Base-by-base conservation (phyloP, 2,888 invertebrate species). In the Pyrrhosoma nymphula region DNA sequence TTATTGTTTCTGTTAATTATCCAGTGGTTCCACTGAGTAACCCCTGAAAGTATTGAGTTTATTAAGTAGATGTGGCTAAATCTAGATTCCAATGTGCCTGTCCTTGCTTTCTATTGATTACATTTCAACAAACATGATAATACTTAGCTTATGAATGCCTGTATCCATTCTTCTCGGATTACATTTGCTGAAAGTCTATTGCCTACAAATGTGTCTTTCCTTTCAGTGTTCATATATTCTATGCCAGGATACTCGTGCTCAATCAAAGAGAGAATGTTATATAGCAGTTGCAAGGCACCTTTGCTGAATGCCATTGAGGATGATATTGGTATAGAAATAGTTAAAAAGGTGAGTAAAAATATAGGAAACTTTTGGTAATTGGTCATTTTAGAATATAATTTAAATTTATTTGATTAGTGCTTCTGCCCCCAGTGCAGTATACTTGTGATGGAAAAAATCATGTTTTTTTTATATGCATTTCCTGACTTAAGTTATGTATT, bases 211-310 rank as follows among this genome's bases (percentile, higher is more conserved):
- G 91, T 89, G 12, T 56, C 20, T 60, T 6, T 89, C 8, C 35
- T 91, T 35, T 82, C 97, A 99, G 99, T 99, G 95, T 99, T 99
- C 97, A 99, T 99, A 96, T 99, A 99, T 97, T 99, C 99, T 18
- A 99, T 99, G 99, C 99, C 99, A 8, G 99, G 99, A 10, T 99
- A 99, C 97, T 98, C 98, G 96, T 99, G 99, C 97, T 98, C 99
- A 96, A 99, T 99, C 96, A 99, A 99, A 96, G 99, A 99, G 97
- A 97, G 99, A 96, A 99, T 99, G 99, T 97, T 99, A 97, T 99
- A 99, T 97, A 99, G 99, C 0, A 99, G 99, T 96, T 99, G 99
- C 97, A 99, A 99, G 97, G 98, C 98, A 95, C 99, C 99, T 35
- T 98, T 99, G 96, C 97, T 99, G 95, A 98, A 99, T 96, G 98